Evolutionary conservation across 2,113 vertebrate species (phyloP).

Genomic region (Muntiacus muntjak): DNA sequence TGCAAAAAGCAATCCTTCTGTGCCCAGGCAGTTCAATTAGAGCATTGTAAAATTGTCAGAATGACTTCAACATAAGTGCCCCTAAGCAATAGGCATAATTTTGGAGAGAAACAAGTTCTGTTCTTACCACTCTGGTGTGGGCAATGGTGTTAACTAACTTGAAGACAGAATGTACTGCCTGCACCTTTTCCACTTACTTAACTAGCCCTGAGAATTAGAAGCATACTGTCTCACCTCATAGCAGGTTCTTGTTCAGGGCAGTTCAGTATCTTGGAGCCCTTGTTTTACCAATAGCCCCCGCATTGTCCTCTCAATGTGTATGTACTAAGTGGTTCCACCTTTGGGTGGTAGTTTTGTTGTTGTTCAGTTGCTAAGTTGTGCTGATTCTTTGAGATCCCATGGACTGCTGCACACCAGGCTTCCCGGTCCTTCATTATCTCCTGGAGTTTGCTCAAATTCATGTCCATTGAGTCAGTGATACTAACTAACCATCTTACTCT

Average conservation of each 20-base stretch:
- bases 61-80: slow-evolving; percentile 79
- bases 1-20: slow-evolving; percentile 78
- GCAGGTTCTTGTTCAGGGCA: neutral
- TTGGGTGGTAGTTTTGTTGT: neutral
- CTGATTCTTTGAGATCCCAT: neutral
- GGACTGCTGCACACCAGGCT: neutral
- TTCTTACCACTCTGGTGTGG: slow-evolving; percentile 67
- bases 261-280: neutral
- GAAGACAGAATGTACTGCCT: slow-evolving; percentile 69
- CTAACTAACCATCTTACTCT: neutral
- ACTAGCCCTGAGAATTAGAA: neutral
- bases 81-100: slow-evolving; percentile 81
- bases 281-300: neutral
- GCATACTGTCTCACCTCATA: neutral
- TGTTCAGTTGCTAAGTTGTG: neutral
- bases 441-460: neutral
- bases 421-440: neutral
- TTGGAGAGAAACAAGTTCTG: slow-evolving; percentile 77
- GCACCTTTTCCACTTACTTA: slow-evolving; percentile 68
- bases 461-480: neutral
- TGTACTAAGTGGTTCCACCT: neutral
- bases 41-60: slow-evolving; percentile 79
- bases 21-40: slow-evolving; percentile 81
- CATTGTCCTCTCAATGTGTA: neutral
- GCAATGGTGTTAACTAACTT: slow-evolving; percentile 82